phyloP scores from a whole-genome alignment of 2,113 vertebrate species.

The Boulengeromyrus knoepffleri region DNA sequence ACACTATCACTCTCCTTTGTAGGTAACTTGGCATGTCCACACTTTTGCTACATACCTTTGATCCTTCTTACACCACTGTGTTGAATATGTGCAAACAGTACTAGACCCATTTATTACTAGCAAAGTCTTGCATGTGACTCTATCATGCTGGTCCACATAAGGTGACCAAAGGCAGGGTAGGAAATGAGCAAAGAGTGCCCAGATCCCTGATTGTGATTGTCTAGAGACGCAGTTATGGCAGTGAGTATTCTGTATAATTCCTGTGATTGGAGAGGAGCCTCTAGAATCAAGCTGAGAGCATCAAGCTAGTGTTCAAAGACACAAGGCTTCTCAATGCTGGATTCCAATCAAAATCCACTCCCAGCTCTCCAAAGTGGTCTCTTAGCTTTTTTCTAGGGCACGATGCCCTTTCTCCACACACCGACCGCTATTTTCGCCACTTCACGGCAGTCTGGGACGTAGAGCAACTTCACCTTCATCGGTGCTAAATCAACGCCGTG shows the following conservation, averaged over 20 bases:
- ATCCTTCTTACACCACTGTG: not conserved
- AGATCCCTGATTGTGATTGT: not conserved
- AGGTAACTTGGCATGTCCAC: not conserved
- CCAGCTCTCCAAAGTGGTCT: not conserved
- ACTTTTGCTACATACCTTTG: not conserved
- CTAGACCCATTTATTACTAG: not conserved
- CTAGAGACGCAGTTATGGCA: not conserved
- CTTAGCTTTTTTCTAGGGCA: not conserved
- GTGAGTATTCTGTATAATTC: not conserved
- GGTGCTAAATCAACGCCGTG: not conserved
- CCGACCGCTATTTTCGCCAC: not conserved
- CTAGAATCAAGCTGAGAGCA: constrained; percentile 1
- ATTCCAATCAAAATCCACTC: not conserved
- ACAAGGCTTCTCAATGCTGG: not conserved
- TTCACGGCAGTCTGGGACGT: not conserved
- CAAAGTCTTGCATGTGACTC: not conserved
- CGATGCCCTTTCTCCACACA: not conserved
- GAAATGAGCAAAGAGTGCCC: not conserved
- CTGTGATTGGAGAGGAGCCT: constrained; percentile 2
- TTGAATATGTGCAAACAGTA: not conserved
- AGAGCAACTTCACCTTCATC: not conserved
- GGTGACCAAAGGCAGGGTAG: not conserved
- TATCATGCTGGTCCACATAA: not conserved
- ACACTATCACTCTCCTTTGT: not conserved
- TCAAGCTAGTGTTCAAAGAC: not conserved